phyloP scores from a whole-genome alignment of 1,140 invertebrate genomes.

The Phocides pigmalion region DNA sequence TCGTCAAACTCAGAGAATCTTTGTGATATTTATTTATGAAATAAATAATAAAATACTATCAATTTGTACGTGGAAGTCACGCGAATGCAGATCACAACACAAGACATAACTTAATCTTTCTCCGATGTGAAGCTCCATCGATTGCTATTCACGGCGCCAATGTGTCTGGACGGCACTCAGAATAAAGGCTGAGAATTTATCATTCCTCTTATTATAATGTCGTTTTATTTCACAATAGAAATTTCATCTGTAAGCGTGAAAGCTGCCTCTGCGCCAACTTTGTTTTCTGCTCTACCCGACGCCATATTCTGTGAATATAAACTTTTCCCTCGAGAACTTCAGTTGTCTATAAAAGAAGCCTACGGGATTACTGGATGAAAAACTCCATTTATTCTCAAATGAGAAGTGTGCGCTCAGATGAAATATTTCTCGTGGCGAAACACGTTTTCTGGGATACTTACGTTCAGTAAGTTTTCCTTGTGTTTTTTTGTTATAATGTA shows the following conservation, averaged over 20 bases:
- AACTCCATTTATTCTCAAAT: slow-evolving; percentile 1
- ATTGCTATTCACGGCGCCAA: slow-evolving; percentile 28
- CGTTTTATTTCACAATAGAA: slow-evolving; percentile 37
- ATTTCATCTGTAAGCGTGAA: slow-evolving; percentile 24
- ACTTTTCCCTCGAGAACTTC: background rate
- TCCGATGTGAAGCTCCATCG: slow-evolving; percentile 8
- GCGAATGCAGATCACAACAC: background rate
- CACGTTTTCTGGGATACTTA: background rate
- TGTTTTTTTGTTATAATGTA: too few relatives aligned
- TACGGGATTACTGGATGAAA: background rate
- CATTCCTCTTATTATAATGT: slow-evolving; percentile 36
- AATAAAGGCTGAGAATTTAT: slow-evolving; percentile 27
- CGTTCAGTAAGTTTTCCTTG: too few relatives aligned
- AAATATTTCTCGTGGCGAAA: background rate
- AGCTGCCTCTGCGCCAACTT: background rate
- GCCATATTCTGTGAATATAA: slow-evolving; percentile 2
- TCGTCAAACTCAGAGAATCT: too few relatives aligned
- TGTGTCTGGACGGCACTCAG: slow-evolving; percentile 29
- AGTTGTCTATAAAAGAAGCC: background rate
- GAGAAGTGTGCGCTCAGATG: background rate
- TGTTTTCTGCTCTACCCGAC: background rate
- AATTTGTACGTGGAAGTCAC: background rate
- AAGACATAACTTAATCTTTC: background rate
- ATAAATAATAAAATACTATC: too few relatives aligned
- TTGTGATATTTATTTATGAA: too few relatives aligned